Evolutionary conservation across 1,140 invertebrate genomes (phyloP), one percentile per base, ranked within the genome.

Genomic region (Sitophilus oryzae): DNA sequence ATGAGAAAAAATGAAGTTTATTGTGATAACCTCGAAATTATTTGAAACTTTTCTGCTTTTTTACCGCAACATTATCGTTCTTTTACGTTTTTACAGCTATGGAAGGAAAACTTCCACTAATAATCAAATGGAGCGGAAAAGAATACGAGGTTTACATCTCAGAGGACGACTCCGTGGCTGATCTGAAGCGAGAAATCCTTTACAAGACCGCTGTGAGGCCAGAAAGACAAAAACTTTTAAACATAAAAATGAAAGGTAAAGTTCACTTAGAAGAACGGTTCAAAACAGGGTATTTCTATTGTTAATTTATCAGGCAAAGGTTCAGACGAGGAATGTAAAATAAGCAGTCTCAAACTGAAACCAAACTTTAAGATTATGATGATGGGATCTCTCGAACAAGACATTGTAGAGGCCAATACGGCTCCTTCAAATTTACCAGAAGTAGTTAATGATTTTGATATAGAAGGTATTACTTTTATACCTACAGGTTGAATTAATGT

Each of bases 281-380:
- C 14, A 46, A 46, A 30, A 30, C 11, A 30, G 11, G 11, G 5
- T 30, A 2, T 15, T 25, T 5, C 15, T 47, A 52, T 69, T 72
- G 14, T 45, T 38, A 16, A 9, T 35, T 37, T 52, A 38, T 19
- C 63, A 95, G 91, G 89, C 19, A 92, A 91, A 77, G 77, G 83
- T 51, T 84, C 89, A 0, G 79, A 82, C 49, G 88, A 94, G 72
- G 82, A 83, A 56, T 81, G 83, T 58, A 78, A 78, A 40, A 72
- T 95, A 15, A 76, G 77, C 10, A 73, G 80, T 18, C 68, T 94
- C 36, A 85, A 85, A 57, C 70, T 95, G 3, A 94, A 93, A 69
- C 81, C 84, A n/a, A 89, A 89, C 23, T 87, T 89, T 51, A 95
- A 96, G 74, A 80, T 98, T 11, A 96, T 97, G 91, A 89, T 98